A percentile compares a stretch with the other conserved stretches of the same genome.
Evolutionary conservation across 2,113 vertebrate species (phyloP).

Genomic region (Miniopterus natalensis): DNA sequence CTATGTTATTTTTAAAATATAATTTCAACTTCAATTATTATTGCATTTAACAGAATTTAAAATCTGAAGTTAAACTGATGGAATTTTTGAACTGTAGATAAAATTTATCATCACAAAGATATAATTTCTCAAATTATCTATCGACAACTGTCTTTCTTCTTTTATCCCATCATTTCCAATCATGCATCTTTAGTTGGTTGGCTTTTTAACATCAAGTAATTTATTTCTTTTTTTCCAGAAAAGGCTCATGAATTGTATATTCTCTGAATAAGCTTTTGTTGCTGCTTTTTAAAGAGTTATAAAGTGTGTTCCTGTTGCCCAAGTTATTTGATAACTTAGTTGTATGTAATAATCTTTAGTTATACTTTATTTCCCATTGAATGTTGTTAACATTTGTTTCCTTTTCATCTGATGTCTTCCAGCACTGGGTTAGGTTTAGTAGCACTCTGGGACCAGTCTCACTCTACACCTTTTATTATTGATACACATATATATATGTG

Average conservation of each 20-base stretch:
- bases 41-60: slow-evolving; percentile 9
- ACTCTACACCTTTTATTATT: neutral
- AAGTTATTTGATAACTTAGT: neutral
- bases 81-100: slow-evolving; percentile 2
- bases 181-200: neutral
- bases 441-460: neutral
- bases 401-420: neutral
- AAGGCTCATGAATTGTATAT: neutral
- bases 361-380: neutral
- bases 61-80: neutral
- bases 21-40: neutral
- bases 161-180: neutral
- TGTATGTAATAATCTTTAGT: neutral
- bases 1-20: neutral
- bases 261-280: neutral
- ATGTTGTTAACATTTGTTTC: neutral
- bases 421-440: neutral
- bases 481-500: neutral
- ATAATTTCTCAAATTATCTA: neutral
- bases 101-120: neutral
- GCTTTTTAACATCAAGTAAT: neutral
- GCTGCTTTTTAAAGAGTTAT: neutral
- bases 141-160: neutral
- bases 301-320: neutral
- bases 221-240: neutral